Conservation (phyloP, 2,888 invertebrate species). For the Apamea epomidion region DNA sequence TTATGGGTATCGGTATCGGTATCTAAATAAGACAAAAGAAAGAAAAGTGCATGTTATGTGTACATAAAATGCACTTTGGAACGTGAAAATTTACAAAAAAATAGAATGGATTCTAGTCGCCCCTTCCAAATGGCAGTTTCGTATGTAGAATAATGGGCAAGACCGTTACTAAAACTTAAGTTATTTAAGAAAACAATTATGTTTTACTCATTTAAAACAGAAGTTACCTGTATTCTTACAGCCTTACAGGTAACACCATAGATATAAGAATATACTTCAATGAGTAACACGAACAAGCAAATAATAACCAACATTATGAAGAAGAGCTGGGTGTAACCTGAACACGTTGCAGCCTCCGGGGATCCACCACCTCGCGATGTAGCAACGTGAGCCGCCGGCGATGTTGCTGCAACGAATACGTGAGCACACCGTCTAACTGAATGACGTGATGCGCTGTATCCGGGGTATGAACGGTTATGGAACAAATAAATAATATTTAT, state of each 20-base stretch:
- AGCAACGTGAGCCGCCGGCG: background rate
- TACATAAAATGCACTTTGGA: too few relatives aligned
- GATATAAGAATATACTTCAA: too few relatives aligned
- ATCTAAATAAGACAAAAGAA: too few relatives aligned
- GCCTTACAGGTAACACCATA: too few relatives aligned
- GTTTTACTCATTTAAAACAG: background rate
- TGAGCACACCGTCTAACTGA: background rate
- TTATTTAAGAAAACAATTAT: background rate
- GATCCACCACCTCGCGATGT: background rate
- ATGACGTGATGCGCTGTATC: background rate
- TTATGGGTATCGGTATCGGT: too few relatives aligned
- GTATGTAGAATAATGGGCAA: too few relatives aligned
- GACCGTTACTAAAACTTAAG: too few relatives aligned
- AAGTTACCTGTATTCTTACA: too few relatives aligned
- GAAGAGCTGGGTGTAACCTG: constrained; percentile 1
- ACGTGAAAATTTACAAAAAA: too few relatives aligned
- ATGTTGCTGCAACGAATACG: constrained; percentile 36
- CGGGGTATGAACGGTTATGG: background rate
- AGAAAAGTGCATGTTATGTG: too few relatives aligned
- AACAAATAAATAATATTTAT: background rate
- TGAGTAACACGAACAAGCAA: background rate
- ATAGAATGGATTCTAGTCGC: too few relatives aligned
- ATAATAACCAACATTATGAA: background rate
- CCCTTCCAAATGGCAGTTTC: too few relatives aligned
- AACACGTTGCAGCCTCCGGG: constrained; percentile 24